Evolutionary conservation across 2,888 invertebrate species (phyloP).

Genomic region (Caenorhabditis sinica): DNA sequence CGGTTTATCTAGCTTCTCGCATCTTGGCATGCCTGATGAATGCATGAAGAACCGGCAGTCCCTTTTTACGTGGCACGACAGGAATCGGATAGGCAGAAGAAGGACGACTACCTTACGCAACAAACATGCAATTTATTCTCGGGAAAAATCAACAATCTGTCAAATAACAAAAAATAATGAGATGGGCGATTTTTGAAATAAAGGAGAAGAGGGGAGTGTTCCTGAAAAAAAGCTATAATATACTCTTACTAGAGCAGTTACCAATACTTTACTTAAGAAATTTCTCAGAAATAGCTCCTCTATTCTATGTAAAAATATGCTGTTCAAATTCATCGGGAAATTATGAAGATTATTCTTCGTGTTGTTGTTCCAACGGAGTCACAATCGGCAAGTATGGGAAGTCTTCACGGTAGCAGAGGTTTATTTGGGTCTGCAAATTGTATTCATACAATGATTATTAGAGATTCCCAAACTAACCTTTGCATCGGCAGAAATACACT

Average conservation of each 20-base stretch:
- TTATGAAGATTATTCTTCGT: conserved; percentile 20
- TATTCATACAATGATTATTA: background rate
- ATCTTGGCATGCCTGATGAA: conserved; percentile 42
- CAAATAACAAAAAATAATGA: conserved; percentile 24
- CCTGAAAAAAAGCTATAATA: background rate
- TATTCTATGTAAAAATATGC: background rate
- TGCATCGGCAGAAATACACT: conserved; percentile 67
- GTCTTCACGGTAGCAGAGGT: conserved; percentile 60
- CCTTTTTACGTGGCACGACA: conserved; percentile 39
- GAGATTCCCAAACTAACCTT: conserved; percentile 26
- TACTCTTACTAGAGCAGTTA: too few relatives aligned
- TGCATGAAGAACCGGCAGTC: conserved; percentile 38
- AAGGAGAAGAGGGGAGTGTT: background rate
- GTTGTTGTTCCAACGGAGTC: conserved; percentile 63
- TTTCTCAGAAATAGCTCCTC: too few relatives aligned
- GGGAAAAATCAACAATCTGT: conserved; percentile 50
- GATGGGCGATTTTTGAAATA: conserved; percentile 4
- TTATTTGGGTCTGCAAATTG: conserved; percentile 60
- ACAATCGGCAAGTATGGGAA: conserved; percentile 65
- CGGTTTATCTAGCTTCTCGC: conserved; percentile 40
- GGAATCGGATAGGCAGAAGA: conserved; percentile 30
- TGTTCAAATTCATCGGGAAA: background rate
- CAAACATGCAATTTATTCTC: conserved; percentile 47
- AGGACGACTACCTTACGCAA: conserved; percentile 47
- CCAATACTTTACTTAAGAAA: too few relatives aligned